Evolutionary conservation across 2,797 vertebrate genomes (phyloP), one percentile per base, ranked within the genome.

Genomic region (Tangara arthus): DNA sequence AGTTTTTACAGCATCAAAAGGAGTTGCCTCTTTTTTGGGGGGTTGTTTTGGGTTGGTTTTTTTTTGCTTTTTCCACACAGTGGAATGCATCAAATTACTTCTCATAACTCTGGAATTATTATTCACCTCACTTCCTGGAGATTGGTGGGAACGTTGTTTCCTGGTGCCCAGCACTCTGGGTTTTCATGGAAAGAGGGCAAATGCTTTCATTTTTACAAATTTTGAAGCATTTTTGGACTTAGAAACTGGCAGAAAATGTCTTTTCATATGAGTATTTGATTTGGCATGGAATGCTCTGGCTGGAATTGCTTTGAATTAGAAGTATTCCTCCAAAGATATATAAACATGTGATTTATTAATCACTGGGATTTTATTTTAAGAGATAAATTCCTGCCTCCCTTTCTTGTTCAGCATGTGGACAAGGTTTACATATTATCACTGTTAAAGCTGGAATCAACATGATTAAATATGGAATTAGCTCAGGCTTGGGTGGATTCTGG

Each of bases 261-360:
- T 95, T 94, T 95, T 97, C 63, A 55, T 95, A 32, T 63, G 77
- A 92, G 28, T 97, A 93, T 98, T 97, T 97, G 94, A 85, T 94
- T 97, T 97, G 97, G 97, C 96, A 87, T 83, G 34, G 72, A 70
- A 61, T 55, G 34, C 20, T 90, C 61, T 95, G 79, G 50, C 88
- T 93, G 92, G 93, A 95, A 73, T 96, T 81, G 76, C 94, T 95
- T 96, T 88, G 72, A 94, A 59, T 95, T 97, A 94, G 87, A 95
- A 96, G 82, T 92, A 60, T 95, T 94, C 84, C 92, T 95, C 95
- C 76, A 63, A 94, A 95, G 95, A 96, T 88, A 95, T 89, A 96
- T 92, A 97, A 98, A 93, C 84, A 96, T 96, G 65, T 97, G 96
- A 97, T 97, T 97, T 96, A 96, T 97, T 96, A 96, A 95, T 96